These are phyloP conservation scores for Pachypsylla venusta DNA, from an alignment of 1,140 invertebrate species.

Conservation along the genomic window DNA sequence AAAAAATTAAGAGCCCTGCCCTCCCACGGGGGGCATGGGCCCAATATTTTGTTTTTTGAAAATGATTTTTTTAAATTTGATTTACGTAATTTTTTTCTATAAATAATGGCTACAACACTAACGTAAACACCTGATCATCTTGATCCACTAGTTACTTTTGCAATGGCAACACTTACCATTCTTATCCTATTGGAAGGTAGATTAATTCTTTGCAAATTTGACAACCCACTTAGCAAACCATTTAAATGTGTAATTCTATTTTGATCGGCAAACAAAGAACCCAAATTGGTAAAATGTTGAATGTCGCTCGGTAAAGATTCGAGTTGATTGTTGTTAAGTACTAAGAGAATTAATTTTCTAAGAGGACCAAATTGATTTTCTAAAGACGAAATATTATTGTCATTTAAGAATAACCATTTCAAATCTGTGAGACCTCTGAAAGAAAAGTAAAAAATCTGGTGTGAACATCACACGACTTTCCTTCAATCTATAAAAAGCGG, in stretches of 20 bases:
- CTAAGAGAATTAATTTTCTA: slow-evolving; percentile 46
- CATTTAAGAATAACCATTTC: slow-evolving; percentile 59
- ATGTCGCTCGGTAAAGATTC: slow-evolving; percentile 50
- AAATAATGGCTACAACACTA: too few species aligned
- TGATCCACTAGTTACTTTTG: too few species aligned
- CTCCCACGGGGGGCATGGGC: too few species aligned
- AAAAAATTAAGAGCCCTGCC: too few species aligned
- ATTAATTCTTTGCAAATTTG: slow-evolving; percentile 44
- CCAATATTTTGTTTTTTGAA: too few species aligned
- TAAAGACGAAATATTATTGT: slow-evolving; percentile 51
- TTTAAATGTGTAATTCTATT: slow-evolving; percentile 52
- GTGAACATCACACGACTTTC: too few species aligned
- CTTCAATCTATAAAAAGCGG: too few species aligned
- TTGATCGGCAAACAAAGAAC: slow-evolving; percentile 49
- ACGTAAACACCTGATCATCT: too few species aligned
- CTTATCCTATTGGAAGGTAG: slow-evolving; percentile 55
- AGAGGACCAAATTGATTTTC: slow-evolving; percentile 47
- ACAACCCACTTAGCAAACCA: slow-evolving; percentile 47
- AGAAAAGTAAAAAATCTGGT: too few species aligned
- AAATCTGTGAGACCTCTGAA: slow-evolving; percentile 45
- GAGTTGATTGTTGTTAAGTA: slow-evolving; percentile 53
- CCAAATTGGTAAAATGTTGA: slow-evolving; percentile 43
- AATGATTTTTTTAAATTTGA: too few species aligned
- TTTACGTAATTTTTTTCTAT: too few species aligned
- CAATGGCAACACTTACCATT: slow-evolving; percentile 43